Conservation (phyloP, 2,113 vertebrate species). For the Siphamia tubifer region DNA sequence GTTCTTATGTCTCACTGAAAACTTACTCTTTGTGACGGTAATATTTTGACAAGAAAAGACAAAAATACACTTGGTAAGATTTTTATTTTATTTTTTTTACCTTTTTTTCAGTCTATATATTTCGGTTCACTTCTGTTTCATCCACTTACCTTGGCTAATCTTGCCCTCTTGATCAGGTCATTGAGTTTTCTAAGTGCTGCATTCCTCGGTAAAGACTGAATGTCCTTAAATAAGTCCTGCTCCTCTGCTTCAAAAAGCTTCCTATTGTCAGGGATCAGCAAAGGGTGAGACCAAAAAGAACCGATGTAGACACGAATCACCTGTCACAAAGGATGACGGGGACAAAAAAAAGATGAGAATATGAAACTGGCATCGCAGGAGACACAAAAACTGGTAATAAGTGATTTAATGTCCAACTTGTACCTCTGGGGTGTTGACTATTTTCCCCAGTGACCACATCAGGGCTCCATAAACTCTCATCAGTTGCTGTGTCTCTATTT, state of each 20-base stretch:
- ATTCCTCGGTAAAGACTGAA: constrained; percentile 94
- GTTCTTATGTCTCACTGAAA: too few species aligned
- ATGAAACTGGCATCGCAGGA: background rate
- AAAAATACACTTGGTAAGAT: too few species aligned
- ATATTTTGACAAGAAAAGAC: too few species aligned
- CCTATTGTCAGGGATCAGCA: constrained; percentile 95
- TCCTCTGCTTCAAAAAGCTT: constrained; percentile 97
- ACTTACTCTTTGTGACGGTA: too few species aligned
- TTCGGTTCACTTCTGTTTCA: background rate
- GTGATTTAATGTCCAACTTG: background rate
- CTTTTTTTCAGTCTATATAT: too few species aligned
- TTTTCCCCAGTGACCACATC: constrained; percentile 99
- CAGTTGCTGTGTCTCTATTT: constrained; percentile 98
- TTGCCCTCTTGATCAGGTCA: constrained; percentile 95
- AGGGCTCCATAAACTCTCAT: constrained; percentile 97
- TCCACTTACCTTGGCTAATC: constrained; percentile 89
- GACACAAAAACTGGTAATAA: background rate
- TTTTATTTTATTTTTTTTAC: too few species aligned
- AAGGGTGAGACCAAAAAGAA: constrained; percentile 97
- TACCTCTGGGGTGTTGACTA: constrained; percentile 95
- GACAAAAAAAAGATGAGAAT: background rate
- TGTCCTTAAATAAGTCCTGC: constrained; percentile 95
- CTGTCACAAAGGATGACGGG: constrained; percentile 25
- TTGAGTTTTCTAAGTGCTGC: constrained; percentile 96
- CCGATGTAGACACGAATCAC: constrained; percentile 98